Evolutionary conservation across 2,888 invertebrate species (phyloP).

Genomic region (Eubasilissa splendida): DNA sequence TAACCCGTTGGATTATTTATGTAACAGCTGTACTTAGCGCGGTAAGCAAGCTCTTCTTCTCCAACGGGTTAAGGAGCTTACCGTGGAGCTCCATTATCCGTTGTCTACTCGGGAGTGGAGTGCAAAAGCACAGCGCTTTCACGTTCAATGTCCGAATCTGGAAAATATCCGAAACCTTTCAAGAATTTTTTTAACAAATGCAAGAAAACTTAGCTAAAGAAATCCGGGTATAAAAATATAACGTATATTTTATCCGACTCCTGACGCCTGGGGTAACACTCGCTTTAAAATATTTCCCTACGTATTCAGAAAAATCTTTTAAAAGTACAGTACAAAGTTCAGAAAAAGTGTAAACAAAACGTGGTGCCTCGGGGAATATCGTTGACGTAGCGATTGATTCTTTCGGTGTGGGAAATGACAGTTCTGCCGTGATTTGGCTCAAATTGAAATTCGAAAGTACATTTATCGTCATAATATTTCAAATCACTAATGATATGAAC

Average conservation of each 20-base stretch:
- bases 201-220: neutral
- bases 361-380: too few species aligned
- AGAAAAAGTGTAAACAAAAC: too few species aligned
- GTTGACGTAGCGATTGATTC: too few species aligned
- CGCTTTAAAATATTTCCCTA: too few species aligned
- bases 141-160: conserved; percentile 5
- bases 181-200: conserved; percentile 1
- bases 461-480: too few species aligned
- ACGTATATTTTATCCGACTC: neutral
- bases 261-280: neutral
- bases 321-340: too few species aligned
- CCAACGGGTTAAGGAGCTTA: conserved; percentile 32
- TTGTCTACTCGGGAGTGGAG: neutral
- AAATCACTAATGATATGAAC: too few species aligned
- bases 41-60: conserved; percentile 16
- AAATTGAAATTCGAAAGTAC: too few species aligned
- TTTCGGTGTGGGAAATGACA: too few species aligned
- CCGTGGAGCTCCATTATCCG: conserved; percentile 1
- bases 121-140: neutral
- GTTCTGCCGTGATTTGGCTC: too few species aligned
- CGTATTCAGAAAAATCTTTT: too few species aligned
- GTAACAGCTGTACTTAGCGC: conserved; percentile 27
- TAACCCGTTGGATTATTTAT: conserved; percentile 31
- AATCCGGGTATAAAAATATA: neutral
- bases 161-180: conserved; percentile 23